Evolutionary conservation across 2,797 vertebrate species (phyloP), one percentile per base, ranked within the genome.

Genomic region (Saxicola maurus): DNA sequence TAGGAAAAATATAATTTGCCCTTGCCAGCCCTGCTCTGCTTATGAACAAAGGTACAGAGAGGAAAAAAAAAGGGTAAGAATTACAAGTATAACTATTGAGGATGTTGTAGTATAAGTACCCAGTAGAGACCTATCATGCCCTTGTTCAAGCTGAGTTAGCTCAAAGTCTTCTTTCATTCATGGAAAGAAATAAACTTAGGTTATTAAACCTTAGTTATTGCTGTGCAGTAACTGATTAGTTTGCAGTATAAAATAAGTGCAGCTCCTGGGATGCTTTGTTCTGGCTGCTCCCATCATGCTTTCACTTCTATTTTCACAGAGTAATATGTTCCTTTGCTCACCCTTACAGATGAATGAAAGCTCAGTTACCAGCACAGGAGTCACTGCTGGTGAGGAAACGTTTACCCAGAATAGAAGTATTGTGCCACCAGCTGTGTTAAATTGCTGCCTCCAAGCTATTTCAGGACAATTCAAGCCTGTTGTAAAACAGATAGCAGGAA

Each of bases 401-500:
- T 23, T 25, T 51, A 11, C 82, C 86, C 89, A 92, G 85, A 93
- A 94, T 78, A 90, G 90, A 72, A 81, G 86, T 31, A 90, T 86
- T 94, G 90, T 95, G 82, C 92, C 85, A 92, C 94, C 93, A 95
- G 93, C 93, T 95, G 95, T 83, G 94, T 86, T 89, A 78, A 95
- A 95, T 92, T 92, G 94, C 90, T 95, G 89, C 90, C 94, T 93
- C 66, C 37, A 53, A 89, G 90, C 94, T 76, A 92, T 90, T 90
- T 76, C 1, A 0, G 84, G 60, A 90, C 93, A 94, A 83, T 93
- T 95, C 59, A 73, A 92, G 73, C 52, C 90, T 73, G 90, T 85
- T 94, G 92, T 95, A 95, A 95, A 95, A 93, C 9, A 95, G 94
- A 95, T 95, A 91, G 74, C 91, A 95, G 94, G 91, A 95, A 95